Conservation (phyloP, 2,888 invertebrate species). For the Phania funesta region DNA sequence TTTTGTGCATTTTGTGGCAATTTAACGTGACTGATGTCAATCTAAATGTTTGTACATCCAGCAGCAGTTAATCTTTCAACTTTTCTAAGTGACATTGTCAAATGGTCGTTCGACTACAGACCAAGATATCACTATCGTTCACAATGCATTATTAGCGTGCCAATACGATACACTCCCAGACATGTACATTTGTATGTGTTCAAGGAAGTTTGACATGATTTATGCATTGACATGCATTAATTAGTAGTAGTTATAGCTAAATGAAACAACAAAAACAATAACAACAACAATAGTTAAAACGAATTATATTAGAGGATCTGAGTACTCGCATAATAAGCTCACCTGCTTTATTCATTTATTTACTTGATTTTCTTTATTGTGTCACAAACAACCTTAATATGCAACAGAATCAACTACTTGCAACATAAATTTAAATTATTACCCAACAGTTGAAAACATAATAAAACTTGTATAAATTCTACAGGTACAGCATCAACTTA, state of each 20-base stretch:
- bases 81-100: constrained; percentile 53
- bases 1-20: constrained; percentile 30
- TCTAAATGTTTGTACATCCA: constrained; percentile 43
- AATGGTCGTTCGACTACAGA: constrained; percentile 40
- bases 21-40: constrained; percentile 47
- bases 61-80: constrained; percentile 49
- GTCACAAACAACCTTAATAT: constrained; percentile 20
- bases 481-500: neutral
- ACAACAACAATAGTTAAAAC: neutral
- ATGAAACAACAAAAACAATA: neutral
- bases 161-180: neutral
- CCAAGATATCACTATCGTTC: neutral
- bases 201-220: neutral
- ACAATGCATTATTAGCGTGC: neutral
- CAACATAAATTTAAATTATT: neutral
- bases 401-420: neutral
- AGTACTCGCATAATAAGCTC: constrained; percentile 6
- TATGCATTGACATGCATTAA: constrained; percentile 42
- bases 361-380: constrained; percentile 30
- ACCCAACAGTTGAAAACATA: neutral
- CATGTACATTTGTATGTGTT: neutral
- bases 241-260: constrained; percentile 9
- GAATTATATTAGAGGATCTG: constrained; percentile 14
- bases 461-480: constrained; percentile 20
- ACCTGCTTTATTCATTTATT: neutral